Conservation (phyloP, 2,888 invertebrate genomes). For the Thecophora atra region DNA sequence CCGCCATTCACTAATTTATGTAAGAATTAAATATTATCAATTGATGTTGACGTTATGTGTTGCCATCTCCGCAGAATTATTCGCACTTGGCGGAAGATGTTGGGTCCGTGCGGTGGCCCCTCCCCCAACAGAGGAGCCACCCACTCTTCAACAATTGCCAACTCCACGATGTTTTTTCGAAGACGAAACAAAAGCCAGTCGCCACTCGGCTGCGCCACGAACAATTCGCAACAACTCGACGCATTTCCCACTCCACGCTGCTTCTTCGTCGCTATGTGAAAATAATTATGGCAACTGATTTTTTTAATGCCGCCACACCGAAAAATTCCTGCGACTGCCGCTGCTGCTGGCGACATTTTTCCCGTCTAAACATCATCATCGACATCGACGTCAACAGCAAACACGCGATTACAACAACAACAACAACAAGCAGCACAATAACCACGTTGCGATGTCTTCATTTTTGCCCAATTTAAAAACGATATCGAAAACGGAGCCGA, state of each 20-base stretch:
- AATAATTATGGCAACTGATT: slow-evolving; percentile 48
- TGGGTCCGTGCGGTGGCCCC: not conserved
- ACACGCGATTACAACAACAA: slow-evolving; percentile 34
- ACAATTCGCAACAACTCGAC: slow-evolving; percentile 39
- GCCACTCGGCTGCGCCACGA: slow-evolving; percentile 39
- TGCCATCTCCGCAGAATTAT: not conserved
- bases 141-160: not conserved
- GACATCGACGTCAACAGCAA: slow-evolving; percentile 39
- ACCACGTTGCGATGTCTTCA: slow-evolving; percentile 36
- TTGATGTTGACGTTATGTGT: slow-evolving; percentile 16
- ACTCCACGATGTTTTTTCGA: not conserved
- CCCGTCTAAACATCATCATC: slow-evolving; percentile 54
- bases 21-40: slow-evolving; percentile 9
- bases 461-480: slow-evolving; percentile 34
- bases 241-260: slow-evolving; percentile 40
- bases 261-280: slow-evolving; percentile 43
- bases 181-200: slow-evolving; percentile 44
- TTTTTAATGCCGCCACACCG: slow-evolving; percentile 12
- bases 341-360: slow-evolving; percentile 45
- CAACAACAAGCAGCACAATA: slow-evolving; percentile 22
- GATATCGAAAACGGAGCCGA: slow-evolving; percentile 17
- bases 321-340: slow-evolving; percentile 19
- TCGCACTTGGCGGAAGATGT: not conserved
- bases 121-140: not conserved
- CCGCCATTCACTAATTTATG: not conserved